Evolutionary conservation across 1,140 invertebrate genomes (phyloP), one percentile per base, ranked within the genome.

Genomic region (Procambarus clarkii): DNA sequence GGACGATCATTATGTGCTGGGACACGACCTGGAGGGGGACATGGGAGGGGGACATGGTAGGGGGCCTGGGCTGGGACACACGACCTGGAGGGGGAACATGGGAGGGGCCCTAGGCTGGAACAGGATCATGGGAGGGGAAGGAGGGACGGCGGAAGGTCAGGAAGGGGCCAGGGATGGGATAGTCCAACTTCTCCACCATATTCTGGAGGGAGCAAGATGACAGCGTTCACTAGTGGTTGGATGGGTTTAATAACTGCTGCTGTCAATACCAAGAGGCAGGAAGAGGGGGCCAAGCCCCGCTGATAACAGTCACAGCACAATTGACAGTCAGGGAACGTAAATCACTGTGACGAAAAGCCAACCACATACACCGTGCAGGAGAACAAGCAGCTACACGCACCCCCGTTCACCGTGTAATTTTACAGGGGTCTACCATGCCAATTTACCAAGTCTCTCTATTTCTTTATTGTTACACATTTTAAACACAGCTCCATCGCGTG

Each of bases 241-340:
- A 8, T 21, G 8, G 3, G 34, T 11, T 8, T 74, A 74, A 74
- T 74, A 24, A 74, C 5, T 21, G 7, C 69, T 24, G 24, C 5
- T 74, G 69, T 74, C 69, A 74, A 74, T 74, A 74, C 5, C 24
- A 34, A 15, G 69, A 74, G 69, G 69, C n/a, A 74, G 69, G 69
- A n/a, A 74, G 69, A 8, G 34, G 24, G 60, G 60, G 60, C 13
- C 69, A 74, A 11, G 4, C n/a, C 69, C 8, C 69, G n/a, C n/a
- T 74, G 69, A 74, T 74, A 34, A 74, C 69, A 74, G 69, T 34
- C 1, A 15, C 34, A 1, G 7, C 24, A 34, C n/a, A 74, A 24
- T 24, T 74, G 69, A 34, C 69, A 34, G 13, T 18, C 3, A 74
- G 69, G 21, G 60, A 21, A 74, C 13, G 69, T 74, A 74, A 69